Evolutionary conservation across 1,140 invertebrate species (phyloP).

Genomic region (Leptinotarsa undecemlineata): DNA sequence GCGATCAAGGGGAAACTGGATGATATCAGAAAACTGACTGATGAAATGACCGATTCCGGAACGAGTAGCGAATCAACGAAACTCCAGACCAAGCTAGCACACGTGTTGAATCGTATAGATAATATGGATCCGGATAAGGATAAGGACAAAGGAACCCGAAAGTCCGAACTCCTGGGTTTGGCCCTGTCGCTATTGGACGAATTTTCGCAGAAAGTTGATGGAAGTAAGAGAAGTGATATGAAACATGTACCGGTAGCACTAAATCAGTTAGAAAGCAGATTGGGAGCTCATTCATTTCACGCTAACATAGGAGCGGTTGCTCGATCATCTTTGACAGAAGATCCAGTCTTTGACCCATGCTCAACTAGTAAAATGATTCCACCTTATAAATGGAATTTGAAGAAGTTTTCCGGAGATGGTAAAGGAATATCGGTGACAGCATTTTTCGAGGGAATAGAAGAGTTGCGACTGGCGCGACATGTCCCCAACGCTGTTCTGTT

Average conservation of each 20-base stretch:
- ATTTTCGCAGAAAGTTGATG: too few relatives aligned
- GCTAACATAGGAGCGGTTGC: too few relatives aligned
- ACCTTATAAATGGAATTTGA: too few relatives aligned
- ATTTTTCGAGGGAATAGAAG: constrained; percentile 25
- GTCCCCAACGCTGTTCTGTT: constrained; percentile 20
- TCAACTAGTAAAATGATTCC: too few relatives aligned
- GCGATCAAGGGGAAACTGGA: constrained; percentile 4
- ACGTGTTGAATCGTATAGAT: constrained; percentile 21
- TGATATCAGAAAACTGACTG: neutral
- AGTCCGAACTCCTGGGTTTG: too few relatives aligned
- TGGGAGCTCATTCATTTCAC: too few relatives aligned
- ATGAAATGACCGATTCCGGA: neutral
- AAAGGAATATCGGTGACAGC: constrained; percentile 21
- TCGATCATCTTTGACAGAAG: too few relatives aligned
- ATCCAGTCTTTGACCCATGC: too few relatives aligned
- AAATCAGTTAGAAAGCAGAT: too few relatives aligned
- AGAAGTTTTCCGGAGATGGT: neutral
- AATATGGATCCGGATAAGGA: constrained; percentile 8
- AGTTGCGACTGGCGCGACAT: constrained; percentile 22
- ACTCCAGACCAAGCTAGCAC: constrained; percentile 18
- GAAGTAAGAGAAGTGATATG: too few relatives aligned
- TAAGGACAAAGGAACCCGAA: too few relatives aligned
- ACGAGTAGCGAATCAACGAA: constrained; percentile 10
- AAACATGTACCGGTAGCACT: neutral
- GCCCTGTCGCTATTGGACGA: too few relatives aligned